Conservation (phyloP, 2,113 vertebrate genomes). For the Aldabrachelys gigantea region DNA sequence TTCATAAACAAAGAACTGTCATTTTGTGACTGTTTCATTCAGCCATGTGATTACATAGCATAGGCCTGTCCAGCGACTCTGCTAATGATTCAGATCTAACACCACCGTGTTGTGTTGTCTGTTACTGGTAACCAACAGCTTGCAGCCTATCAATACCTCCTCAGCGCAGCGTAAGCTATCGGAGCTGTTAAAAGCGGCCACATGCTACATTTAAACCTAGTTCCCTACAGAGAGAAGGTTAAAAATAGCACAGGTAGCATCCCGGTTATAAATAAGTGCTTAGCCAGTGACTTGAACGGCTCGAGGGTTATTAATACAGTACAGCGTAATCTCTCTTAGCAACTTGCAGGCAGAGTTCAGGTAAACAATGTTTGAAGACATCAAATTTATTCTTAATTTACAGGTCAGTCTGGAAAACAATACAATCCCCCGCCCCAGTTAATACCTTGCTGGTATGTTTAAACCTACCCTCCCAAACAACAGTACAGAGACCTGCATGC, state of each 20-base stretch:
- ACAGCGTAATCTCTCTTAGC: neutral
- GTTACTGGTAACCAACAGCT: neutral
- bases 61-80: neutral
- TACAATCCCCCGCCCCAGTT: neutral
- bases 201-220: neutral
- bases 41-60: rapidly evolving
- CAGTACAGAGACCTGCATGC: neutral
- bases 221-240: neutral
- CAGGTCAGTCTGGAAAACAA: neutral
- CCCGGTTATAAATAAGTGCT: neutral
- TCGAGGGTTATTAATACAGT: neutral
- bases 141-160: too few relatives aligned
- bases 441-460: neutral
- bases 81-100: neutral
- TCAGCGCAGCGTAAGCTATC: neutral
- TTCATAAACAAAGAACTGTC: neutral
- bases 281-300: neutral
- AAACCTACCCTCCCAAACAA: neutral
- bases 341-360: neutral
- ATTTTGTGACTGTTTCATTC: neutral
- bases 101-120: too few relatives aligned
- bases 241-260: slow-evolving; percentile 12
- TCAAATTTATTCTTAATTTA: neutral
- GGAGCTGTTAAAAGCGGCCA: too few relatives aligned
- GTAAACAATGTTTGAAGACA: neutral